A percentile compares a stretch with the other conserved stretches of the same genome.
phyloP scores from a whole-genome alignment of 2,113 vertebrate species.

The Pholis gunnellus region DNA sequence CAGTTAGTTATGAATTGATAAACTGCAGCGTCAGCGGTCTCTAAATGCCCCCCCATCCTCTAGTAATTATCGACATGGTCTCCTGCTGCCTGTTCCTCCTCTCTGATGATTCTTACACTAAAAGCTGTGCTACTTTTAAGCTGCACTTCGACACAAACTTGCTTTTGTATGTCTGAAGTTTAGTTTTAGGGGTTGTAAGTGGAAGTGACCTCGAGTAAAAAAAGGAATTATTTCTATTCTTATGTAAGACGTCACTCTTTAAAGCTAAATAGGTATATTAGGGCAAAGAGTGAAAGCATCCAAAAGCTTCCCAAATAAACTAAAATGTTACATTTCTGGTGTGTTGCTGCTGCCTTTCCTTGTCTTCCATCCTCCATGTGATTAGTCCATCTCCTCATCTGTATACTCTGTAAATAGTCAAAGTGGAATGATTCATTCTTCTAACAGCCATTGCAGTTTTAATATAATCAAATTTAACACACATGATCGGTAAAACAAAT shows the following conservation, averaged over 20 bases:
- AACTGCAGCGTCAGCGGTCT: conserved; percentile 54
- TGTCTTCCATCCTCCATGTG: background rate
- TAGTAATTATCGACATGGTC: conserved; percentile 55
- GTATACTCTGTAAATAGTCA: background rate
- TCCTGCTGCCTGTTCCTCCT: conserved; percentile 30
- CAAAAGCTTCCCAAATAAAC: background rate
- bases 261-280: background rate
- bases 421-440: background rate
- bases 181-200: background rate
- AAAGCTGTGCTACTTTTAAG: conserved; percentile 19
- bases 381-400: background rate
- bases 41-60: conserved; percentile 50
- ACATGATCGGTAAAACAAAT: background rate
- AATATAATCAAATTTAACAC: background rate
- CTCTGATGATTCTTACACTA: conserved; percentile 43
- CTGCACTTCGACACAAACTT: conserved; percentile 12
- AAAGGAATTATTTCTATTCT: background rate
- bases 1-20: conserved; percentile 52
- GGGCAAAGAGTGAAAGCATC: background rate
- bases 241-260: background rate
- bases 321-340: background rate
- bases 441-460: background rate
- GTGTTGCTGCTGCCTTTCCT: background rate
- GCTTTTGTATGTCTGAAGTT: conserved; percentile 14
- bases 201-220: background rate